phyloP scores from a whole-genome alignment of 2,888 invertebrate genomes.

The Apotomis turbidana region DNA sequence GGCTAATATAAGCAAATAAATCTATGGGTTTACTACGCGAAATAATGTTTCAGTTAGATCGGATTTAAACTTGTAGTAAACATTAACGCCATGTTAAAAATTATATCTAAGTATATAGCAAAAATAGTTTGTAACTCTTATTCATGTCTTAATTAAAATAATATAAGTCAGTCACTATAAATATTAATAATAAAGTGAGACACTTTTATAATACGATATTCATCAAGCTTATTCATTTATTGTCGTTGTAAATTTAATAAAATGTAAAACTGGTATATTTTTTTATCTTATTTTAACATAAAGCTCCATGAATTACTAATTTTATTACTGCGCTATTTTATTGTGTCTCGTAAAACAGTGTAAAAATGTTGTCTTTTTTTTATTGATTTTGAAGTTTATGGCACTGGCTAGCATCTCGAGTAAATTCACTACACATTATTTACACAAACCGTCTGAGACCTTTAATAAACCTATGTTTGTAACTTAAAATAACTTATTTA shows the following conservation, averaged over 20 bases:
- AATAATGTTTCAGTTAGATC: not conserved
- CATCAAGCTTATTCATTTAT: slow-evolving; percentile 47
- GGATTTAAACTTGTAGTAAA: not conserved
- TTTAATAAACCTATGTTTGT: no score
- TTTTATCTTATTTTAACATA: slow-evolving; percentile 6
- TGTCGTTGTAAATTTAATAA: slow-evolving; percentile 46
- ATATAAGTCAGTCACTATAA: slow-evolving; percentile 11
- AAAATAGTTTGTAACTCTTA: not conserved
- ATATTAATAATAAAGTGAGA: slow-evolving; percentile 29
- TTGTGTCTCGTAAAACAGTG: slow-evolving; percentile 14
- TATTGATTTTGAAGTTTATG: slow-evolving; percentile 12
- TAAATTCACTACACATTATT: not conserved
- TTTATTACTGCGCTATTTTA: slow-evolving; percentile 35
- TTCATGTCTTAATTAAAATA: not conserved
- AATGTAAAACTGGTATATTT: slow-evolving; percentile 20
- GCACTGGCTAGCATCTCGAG: not conserved
- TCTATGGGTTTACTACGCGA: no score
- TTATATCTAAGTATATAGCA: not conserved
- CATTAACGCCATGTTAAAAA: not conserved
- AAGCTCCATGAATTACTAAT: slow-evolving; percentile 21
- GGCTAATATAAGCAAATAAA: no score
- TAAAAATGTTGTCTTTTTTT: not conserved
- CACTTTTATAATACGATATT: slow-evolving; percentile 46
- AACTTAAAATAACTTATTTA: no score
- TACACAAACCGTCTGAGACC: not conserved